Percentiles rank a stretch among this genome's conserved stretches.
Evolutionary conservation across 30 jellyfish, hydroid and myxozoan species (phyloP).

Genomic region (Catostylus mosaicus): DNA sequence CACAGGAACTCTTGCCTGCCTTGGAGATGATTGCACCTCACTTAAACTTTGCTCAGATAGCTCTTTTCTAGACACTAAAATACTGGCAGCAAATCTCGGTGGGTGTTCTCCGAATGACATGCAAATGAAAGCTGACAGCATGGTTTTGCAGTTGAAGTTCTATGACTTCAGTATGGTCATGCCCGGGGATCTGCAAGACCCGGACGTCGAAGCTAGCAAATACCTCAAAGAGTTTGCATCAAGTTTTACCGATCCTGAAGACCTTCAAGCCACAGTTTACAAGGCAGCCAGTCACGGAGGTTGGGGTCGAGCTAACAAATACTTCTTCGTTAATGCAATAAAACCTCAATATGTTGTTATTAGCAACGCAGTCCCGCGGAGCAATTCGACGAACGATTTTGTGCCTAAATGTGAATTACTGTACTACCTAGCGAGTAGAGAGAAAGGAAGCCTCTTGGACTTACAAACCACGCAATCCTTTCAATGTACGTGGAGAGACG

Average conservation of each 20-base stretch:
- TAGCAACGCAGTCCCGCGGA: slow-evolving; percentile 68
- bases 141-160: slow-evolving; percentile 52
- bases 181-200: slow-evolving; percentile 81
- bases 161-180: slow-evolving; percentile 61
- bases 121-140: slow-evolving; percentile 53
- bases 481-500: slow-evolving; percentile 70
- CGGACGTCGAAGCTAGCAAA: slow-evolving; percentile 14
- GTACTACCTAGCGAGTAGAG: slow-evolving; percentile 49
- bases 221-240: slow-evolving; percentile 33
- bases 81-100: slow-evolving; percentile 74
- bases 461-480: slow-evolving; percentile 64
- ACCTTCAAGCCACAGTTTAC: slow-evolving; percentile 67
- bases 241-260: slow-evolving; percentile 46
- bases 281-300: slow-evolving; percentile 65
- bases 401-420: slow-evolving; percentile 70
- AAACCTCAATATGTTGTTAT: slow-evolving; percentile 64
- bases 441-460: slow-evolving; percentile 40
- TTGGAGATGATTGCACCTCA: slow-evolving; percentile 64
- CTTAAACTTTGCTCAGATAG: slow-evolving; percentile 50
- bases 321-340: slow-evolving; percentile 49
- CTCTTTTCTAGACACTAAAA: slow-evolving; percentile 42
- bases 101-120: slow-evolving; percentile 57
- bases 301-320: slow-evolving; percentile 74
- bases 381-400: slow-evolving; percentile 10
- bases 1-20: slow-evolving; percentile 68